A percentile compares a stretch with the other conserved stretches of the same genome.
Evolutionary conservation across 1,140 invertebrate species (phyloP).

Genomic region (Trigoniulus corallinus): DNA sequence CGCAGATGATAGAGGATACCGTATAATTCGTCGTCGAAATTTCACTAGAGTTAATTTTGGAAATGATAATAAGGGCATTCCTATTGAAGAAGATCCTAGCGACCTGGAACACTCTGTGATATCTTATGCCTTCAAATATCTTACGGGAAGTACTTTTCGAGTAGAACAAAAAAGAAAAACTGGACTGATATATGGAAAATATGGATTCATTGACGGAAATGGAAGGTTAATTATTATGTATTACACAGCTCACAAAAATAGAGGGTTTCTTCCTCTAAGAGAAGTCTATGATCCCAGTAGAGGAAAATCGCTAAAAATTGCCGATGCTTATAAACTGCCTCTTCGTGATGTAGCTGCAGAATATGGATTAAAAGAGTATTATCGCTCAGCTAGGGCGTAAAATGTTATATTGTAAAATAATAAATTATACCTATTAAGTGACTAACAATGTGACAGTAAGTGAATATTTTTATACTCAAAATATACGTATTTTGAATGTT

Average conservation of each 20-base stretch:
- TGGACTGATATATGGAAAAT: slow-evolving; percentile 6
- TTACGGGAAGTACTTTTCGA: slow-evolving; percentile 1
- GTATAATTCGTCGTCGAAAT: not conserved
- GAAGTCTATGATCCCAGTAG: not conserved
- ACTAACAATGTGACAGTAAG: too few relatives aligned
- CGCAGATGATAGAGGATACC: slow-evolving; percentile 4
- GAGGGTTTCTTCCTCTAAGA: slow-evolving; percentile 1
- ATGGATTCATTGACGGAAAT: slow-evolving; percentile 2
- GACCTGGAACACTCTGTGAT: slow-evolving; percentile 1
- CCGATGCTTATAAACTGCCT: not conserved
- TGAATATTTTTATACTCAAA: too few relatives aligned
- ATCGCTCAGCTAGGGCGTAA: not conserved
- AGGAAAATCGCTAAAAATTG: not conserved
- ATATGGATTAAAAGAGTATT: not conserved
- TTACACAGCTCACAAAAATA: slow-evolving; percentile 1
- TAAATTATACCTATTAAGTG: too few relatives aligned
- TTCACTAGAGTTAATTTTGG: not conserved
- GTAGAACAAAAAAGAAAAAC: slow-evolving; percentile 1
- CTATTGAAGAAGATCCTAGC: not conserved
- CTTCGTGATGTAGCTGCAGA: not conserved
- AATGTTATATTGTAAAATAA: too few relatives aligned
- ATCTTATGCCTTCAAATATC: not conserved
- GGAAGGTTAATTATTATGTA: not conserved
- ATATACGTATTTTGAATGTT: too few relatives aligned
- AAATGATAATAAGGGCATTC: not conserved